Evolutionary conservation across 2,888 invertebrate species (phyloP).

Genomic region (Heteropelma amictum): DNA sequence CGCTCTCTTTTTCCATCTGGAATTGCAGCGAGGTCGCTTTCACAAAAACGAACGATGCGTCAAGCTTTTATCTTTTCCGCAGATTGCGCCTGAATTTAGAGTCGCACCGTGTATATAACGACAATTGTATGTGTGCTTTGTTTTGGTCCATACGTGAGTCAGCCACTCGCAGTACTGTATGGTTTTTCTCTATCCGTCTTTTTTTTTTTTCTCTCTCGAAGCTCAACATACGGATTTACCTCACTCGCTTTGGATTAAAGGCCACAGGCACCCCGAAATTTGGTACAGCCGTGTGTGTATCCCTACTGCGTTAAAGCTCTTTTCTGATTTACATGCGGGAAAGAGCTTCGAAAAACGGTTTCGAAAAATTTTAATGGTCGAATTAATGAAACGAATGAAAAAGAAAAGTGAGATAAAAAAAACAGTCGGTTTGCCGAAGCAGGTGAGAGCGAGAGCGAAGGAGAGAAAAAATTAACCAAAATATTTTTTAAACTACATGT

Average conservation of each 20-base stretch:
- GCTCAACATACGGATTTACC: conserved; percentile 29
- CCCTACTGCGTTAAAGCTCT: too few species aligned
- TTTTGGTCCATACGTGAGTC: conserved; percentile 15
- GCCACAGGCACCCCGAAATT: conserved; percentile 8
- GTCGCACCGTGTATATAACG: conserved; percentile 23
- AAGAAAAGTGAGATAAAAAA: background rate
- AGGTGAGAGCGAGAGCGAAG: background rate
- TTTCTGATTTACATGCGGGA: background rate
- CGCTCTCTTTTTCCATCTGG: conserved; percentile 28
- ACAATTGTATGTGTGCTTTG: conserved; percentile 9
- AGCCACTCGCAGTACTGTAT: background rate
- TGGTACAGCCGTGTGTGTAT: background rate
- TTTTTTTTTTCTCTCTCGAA: conserved; percentile 4
- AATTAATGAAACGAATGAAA: background rate
- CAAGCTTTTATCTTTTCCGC: conserved; percentile 61
- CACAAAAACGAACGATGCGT: conserved; percentile 63
- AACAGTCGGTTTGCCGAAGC: background rate
- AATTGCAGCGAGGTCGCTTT: conserved; percentile 60
- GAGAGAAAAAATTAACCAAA: too few species aligned
- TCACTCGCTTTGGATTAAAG: conserved; percentile 41
- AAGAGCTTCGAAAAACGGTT: background rate
- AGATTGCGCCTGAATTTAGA: conserved; percentile 65
- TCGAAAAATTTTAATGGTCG: background rate
- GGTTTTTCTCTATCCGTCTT: background rate
- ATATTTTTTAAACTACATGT: too few species aligned